These are phyloP conservation scores for Apis dorsata DNA, from an alignment of 1,140 invertebrate species.

Conservation along the genomic window DNA sequence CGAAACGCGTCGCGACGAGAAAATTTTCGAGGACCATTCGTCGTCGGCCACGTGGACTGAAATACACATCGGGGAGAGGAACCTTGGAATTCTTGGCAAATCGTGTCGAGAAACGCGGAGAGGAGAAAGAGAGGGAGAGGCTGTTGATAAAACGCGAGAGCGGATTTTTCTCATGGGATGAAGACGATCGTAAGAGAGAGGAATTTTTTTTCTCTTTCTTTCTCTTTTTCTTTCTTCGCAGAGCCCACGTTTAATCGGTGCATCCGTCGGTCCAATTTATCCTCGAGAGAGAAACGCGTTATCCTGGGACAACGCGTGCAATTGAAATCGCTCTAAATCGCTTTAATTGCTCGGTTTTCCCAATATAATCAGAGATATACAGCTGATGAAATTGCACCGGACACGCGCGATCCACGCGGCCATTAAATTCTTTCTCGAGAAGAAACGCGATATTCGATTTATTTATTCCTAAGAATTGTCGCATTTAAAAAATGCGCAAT, in stretches of 20 bases:
- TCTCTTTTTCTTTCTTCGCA: no score
- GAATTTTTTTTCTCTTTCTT: neutral
- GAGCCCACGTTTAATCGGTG: no score
- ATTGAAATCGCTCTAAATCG: constrained; percentile 65
- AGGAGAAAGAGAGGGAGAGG: no score
- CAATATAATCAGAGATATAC: constrained; percentile 46
- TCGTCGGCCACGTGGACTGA: neutral
- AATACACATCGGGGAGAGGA: neutral
- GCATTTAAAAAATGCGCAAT: no score
- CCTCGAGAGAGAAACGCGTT: neutral
- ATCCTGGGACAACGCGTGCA: constrained; percentile 32
- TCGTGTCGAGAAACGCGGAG: no score
- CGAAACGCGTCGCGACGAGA: neutral
- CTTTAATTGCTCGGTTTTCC: constrained; percentile 59
- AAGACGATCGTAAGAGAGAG: neutral
- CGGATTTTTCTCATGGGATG: neutral
- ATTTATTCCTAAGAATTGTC: no score
- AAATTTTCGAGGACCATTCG: no score
- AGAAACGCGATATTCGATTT: neutral
- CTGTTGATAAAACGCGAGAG: neutral
- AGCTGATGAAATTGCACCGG: constrained; percentile 32
- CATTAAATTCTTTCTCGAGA: constrained; percentile 34
- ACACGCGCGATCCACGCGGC: no score
- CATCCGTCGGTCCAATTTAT: constrained; percentile 46
- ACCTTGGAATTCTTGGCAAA: constrained; percentile 24